These are phyloP conservation scores for Serranus cabrilla DNA, from an alignment of 2,797 vertebrate genomes.

Conservation along the genomic window DNA sequence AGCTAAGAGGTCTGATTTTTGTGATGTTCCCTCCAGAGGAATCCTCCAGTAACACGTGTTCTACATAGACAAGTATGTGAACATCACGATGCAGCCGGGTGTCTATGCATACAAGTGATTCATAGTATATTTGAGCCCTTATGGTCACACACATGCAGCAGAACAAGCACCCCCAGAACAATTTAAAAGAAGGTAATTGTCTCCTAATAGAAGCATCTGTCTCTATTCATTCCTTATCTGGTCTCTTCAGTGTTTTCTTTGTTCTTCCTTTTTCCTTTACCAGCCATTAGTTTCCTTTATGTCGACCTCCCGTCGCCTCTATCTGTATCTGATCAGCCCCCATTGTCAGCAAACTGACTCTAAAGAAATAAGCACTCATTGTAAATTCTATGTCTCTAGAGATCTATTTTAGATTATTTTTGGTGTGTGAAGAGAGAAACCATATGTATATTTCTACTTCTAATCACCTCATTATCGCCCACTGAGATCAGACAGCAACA, in stretches of 20 bases:
- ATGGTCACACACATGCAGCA: slow-evolving; percentile 5
- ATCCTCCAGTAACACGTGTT: too few relatives aligned
- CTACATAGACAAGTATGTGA: too few relatives aligned
- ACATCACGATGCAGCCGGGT: too few relatives aligned
- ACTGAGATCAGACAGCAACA: slow-evolving; percentile 27
- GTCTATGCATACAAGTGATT: too few relatives aligned
- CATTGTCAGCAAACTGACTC: slow-evolving; percentile 39
- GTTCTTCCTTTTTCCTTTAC: slow-evolving; percentile 18
- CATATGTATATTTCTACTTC: slow-evolving; percentile 24
- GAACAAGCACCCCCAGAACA: slow-evolving; percentile 15
- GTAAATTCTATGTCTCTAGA: slow-evolving; percentile 16
- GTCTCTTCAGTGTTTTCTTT: slow-evolving; percentile 37
- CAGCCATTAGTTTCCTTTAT: slow-evolving; percentile 58
- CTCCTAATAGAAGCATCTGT: slow-evolving; percentile 51
- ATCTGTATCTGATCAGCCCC: slow-evolving; percentile 51
- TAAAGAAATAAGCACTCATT: slow-evolving; percentile 37
- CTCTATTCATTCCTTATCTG: slow-evolving; percentile 57
- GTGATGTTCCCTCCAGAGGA: too few relatives aligned
- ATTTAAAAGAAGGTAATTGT: slow-evolving; percentile 51
- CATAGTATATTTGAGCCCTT: too few relatives aligned
- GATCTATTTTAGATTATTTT: slow-evolving; percentile 4
- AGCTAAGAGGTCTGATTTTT: too few relatives aligned
- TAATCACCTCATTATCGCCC: slow-evolving; percentile 46
- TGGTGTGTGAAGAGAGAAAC: slow-evolving; percentile 19
- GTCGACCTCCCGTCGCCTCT: slow-evolving; percentile 35